These are phyloP conservation scores for Dendroctonus valens DNA, from an alignment of 1,140 invertebrate species.

Conservation along the genomic window DNA sequence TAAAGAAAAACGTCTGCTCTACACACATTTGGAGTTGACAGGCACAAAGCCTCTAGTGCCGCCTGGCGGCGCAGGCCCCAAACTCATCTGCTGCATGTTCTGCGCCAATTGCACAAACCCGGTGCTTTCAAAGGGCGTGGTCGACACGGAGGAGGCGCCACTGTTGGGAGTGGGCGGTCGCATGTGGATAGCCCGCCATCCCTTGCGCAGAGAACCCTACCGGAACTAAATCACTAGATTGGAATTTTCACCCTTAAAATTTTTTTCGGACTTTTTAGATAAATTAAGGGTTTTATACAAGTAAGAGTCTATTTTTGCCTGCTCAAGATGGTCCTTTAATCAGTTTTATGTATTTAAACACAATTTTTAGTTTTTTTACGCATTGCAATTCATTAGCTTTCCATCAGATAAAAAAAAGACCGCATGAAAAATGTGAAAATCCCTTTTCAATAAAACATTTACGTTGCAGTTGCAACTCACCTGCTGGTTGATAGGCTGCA, in stretches of 20 bases:
- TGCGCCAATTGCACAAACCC: slow-evolving; percentile 40
- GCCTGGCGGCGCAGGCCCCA: slow-evolving; percentile 9
- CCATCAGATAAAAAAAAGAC: too few relatives aligned
- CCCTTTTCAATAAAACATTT: too few relatives aligned
- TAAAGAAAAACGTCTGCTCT: neutral
- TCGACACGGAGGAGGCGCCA: slow-evolving; percentile 23
- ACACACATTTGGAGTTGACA: slow-evolving; percentile 20
- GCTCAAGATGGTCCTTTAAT: too few relatives aligned
- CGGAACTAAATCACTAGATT: neutral
- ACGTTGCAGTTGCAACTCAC: neutral
- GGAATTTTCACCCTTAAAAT: too few relatives aligned
- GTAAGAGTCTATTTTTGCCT: too few relatives aligned
- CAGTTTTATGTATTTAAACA: too few relatives aligned
- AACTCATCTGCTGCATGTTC: slow-evolving; percentile 39
- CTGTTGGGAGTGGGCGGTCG: slow-evolving; percentile 42
- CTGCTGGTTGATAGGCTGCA: slow-evolving; percentile 18
- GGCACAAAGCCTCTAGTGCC: slow-evolving; percentile 14
- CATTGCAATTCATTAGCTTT: too few relatives aligned
- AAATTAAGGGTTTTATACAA: too few relatives aligned
- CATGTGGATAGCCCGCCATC: slow-evolving; percentile 36
- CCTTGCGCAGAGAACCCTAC: too few relatives aligned
- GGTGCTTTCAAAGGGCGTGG: slow-evolving; percentile 22
- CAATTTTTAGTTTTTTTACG: too few relatives aligned
- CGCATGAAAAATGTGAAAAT: too few relatives aligned
- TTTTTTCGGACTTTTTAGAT: too few relatives aligned